Base-by-base conservation (phyloP, 2,113 vertebrate species). In the Thunnus thynnus region DNA sequence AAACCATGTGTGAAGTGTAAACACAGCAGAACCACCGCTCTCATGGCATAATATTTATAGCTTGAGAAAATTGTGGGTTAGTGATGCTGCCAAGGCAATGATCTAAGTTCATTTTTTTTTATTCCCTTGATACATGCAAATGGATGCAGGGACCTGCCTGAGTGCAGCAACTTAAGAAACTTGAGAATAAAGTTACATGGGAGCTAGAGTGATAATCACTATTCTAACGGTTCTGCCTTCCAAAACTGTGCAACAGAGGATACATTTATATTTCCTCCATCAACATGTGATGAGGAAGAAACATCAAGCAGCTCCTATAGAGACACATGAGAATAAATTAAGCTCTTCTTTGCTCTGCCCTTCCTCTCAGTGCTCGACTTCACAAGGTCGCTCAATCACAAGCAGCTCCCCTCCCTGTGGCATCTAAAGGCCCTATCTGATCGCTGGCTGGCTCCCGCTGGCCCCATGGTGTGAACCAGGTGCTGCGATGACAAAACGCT, bases 401-500 rank as follows among this genome's bases (percentile, higher is more conserved):
- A 12, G 52, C 44, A 46, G 83, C 74, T 78, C 46, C 54, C 69
- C 88, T 88, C 79, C 83, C 84, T 65, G 64, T 78, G 88, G 73
- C 82, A 84, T 87, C 83, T 70, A 64, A 67, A 87, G 80, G 76
- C 66, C 79, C 80, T 76, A 88, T 91, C 66, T 88, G 86, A 92
- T 89, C 72, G 62, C 77, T 50, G 83, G 73, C 80, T 78, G 68
- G 63, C 79, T 84, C 79, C 70, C 75, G 76, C 27, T 65, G 54
- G 84, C 87, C 90, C 72, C 80, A 72, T 70, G 80, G 90, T 91
- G 91, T 79, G 87, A 88, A 91, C 82, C 90, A 91, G 90, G 90
- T 91, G 89, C 90, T 88, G 90, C 58, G 85, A 93, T 94, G 93
- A 93, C 90, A 91, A 94, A 95, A 93, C 74, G 86, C 90, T 93